Percentiles rank a stretch among this genome's conserved stretches.
phyloP scores from a whole-genome alignment of 2,797 vertebrate genomes.

The Sebastes nivosus region DNA sequence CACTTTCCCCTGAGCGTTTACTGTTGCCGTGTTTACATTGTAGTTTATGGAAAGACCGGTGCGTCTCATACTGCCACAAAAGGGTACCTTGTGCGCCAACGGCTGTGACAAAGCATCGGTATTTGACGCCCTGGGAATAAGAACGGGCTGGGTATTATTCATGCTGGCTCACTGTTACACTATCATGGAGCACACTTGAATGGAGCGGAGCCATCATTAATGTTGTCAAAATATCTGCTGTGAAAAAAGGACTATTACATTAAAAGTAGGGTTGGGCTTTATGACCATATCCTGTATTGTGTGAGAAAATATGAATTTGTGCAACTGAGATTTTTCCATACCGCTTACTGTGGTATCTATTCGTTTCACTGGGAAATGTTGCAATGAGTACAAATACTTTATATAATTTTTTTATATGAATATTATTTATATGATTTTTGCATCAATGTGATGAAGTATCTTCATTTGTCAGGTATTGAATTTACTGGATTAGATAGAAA shows the following conservation, averaged over 20 bases:
- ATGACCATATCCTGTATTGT: not conserved
- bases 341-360: not conserved
- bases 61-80: no score
- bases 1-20: no score
- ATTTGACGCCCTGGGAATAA: no score
- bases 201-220: not conserved
- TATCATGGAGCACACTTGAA: not conserved
- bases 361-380: rapidly evolving
- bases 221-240: not conserved
- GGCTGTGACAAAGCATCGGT: no score
- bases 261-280: not conserved
- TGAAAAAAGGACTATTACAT: not conserved
- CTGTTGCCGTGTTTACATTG: no score
- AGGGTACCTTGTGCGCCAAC: no score
- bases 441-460: no score
- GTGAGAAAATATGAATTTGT: not conserved
- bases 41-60: no score
- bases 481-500: not conserved
- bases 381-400: not conserved
- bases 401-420: not conserved
- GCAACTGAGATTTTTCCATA: not conserved
- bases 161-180: not conserved
- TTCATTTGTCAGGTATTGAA: not conserved
- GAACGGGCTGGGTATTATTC: no score
- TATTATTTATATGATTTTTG: not conserved